Percentiles rank a stretch among this genome's conserved stretches.
Evolutionary conservation across 2,888 invertebrate genomes (phyloP).

Genomic region (Cephonodes hylas): DNA sequence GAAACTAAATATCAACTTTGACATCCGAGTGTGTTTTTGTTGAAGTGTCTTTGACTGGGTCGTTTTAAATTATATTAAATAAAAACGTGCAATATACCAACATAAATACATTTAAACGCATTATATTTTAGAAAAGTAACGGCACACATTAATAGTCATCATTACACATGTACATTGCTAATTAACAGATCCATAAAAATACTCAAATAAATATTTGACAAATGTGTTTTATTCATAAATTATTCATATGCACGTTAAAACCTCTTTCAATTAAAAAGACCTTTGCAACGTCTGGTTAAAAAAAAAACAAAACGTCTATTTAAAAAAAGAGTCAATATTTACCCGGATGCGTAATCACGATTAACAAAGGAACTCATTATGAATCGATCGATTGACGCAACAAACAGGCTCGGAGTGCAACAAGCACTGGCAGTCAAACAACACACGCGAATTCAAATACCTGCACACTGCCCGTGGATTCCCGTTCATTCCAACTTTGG

Average conservation of each 20-base stretch:
- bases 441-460: slow-evolving; percentile 5
- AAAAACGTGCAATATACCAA: not conserved
- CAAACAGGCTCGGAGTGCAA: not conserved
- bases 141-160: no score
- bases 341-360: not conserved
- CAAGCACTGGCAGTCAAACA: not conserved
- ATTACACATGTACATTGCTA: no score
- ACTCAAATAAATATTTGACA: no score
- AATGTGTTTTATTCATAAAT: no score
- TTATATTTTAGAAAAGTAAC: no score
- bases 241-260: no score
- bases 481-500: not conserved
- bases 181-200: no score
- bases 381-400: not conserved
- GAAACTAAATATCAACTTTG: not conserved
- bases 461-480: not conserved
- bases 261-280: no score
- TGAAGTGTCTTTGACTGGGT: not conserved
- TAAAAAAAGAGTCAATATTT: no score
- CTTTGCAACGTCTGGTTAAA: no score
- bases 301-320: no score
- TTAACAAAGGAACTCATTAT: not conserved
- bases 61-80: not conserved
- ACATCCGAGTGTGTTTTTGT: no score
- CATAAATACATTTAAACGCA: not conserved